Base-by-base conservation (phyloP, 1,140 invertebrate genomes). In the Drosophila subobscura region DNA sequence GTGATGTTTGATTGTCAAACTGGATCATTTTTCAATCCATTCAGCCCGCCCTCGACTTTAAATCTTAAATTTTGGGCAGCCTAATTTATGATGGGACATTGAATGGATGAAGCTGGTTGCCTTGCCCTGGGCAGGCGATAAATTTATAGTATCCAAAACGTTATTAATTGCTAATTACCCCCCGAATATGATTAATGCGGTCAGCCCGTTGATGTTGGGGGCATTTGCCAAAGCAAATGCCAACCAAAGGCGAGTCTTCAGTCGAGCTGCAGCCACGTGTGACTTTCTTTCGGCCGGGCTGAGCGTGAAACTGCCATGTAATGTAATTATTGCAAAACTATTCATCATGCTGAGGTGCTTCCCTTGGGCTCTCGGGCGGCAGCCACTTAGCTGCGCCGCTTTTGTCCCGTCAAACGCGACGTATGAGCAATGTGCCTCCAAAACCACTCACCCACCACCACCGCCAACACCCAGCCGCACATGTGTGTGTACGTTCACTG, bases 101-200 rank as follows among this genome's bases (percentile, higher is more conserved):
- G 49, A 44, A 51, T 29, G 51, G 57, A 49, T 55, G 46, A 42
- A 54, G 45, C 52, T 37, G 10, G 4, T 33, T 8, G 29, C 8
- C 29, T 33, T 8, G 29, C 2, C 29, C 8, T 10, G 29, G 53
- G 59, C 22, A 49, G 56, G 60, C 70, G 65, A 77, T 79, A 86
- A 86, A 86, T 78, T 86, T 86, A 72, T 61, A 86, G 63, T 70
- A 78, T 78, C 71, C 58, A 72, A 73, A 81, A 75, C 75, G 72
- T 83, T 76, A 88, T 88, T 88, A 88, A 88, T 88, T 86, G 78
- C 78, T 88, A 88, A 88, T 86, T 88, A 81, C 73, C 74, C 74
- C 54, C 56, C 56, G 60, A 70, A 72, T 56, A 79, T 88, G 83
- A 88, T 88, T 83, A 83, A 88, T 88, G 67, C 60, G 37, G 55